These are phyloP conservation scores for Montipora capricornis DNA, from an alignment of 64 coral and sea anemone species.

Conservation along the genomic window DNA sequence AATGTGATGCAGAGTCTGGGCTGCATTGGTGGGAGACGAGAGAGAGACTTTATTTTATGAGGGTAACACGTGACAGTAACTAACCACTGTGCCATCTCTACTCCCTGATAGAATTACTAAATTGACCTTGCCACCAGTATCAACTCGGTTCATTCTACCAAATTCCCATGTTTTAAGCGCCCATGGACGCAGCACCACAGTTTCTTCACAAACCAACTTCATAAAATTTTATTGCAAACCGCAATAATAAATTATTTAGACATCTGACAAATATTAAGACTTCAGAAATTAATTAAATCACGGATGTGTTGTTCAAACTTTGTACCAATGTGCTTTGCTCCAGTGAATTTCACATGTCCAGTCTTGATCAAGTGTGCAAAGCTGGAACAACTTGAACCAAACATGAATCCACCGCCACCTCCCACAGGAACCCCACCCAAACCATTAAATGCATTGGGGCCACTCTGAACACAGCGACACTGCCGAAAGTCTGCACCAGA, in stretches of 20 bases:
- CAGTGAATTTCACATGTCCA: constrained; percentile 87
- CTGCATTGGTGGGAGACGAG: too few species aligned
- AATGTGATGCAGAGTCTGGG: too few species aligned
- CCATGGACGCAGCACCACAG: too few species aligned
- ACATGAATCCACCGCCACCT: constrained; percentile 87
- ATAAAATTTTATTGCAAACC: too few species aligned
- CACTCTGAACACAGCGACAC: constrained; percentile 87
- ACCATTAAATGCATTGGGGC: constrained; percentile 78
- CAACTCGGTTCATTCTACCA: too few species aligned
- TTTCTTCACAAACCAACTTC: background rate
- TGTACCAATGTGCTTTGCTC: constrained; percentile 88
- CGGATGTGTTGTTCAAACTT: constrained; percentile 95
- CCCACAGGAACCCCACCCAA: constrained; percentile 51
- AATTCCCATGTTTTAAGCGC: too few species aligned
- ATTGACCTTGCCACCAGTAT: too few species aligned
- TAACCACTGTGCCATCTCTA: too few species aligned
- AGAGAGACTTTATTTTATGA: too few species aligned
- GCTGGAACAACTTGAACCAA: constrained; percentile 97
- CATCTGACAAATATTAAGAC: background rate
- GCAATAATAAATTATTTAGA: background rate
- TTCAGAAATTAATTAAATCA: constrained; percentile 82
- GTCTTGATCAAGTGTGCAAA: constrained; percentile 93
- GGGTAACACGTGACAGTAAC: too few species aligned
- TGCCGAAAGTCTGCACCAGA: constrained; percentile 96
- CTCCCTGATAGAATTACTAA: too few species aligned